These are phyloP conservation scores for Bugula neritina DNA, from an alignment of 2,888 invertebrate genomes.

Conservation along the genomic window DNA sequence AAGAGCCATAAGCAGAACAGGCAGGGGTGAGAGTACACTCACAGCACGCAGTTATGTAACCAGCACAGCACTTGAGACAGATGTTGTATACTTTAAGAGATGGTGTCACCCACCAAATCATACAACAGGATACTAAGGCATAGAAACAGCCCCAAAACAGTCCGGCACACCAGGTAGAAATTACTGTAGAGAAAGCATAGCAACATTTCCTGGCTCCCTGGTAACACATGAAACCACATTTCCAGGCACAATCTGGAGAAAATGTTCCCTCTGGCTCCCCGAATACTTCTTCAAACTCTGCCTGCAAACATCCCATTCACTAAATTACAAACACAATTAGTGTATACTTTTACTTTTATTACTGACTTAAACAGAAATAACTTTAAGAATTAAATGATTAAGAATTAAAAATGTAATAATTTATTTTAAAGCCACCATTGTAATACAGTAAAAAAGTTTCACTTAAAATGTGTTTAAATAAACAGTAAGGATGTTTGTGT, in stretches of 20 bases:
- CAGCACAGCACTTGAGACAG: constrained; percentile 62
- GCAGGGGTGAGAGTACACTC: constrained; percentile 62
- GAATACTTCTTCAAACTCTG: constrained; percentile 35
- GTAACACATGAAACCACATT: constrained; percentile 63
- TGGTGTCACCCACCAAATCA: constrained; percentile 69
- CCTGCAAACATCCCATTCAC: too few species aligned
- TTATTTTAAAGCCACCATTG: too few species aligned
- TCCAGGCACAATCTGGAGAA: constrained; percentile 65
- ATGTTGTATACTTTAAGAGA: constrained; percentile 64
- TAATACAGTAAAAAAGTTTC: too few species aligned
- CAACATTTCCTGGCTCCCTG: constrained; percentile 63
- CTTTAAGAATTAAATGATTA: too few species aligned
- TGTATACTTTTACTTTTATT: too few species aligned
- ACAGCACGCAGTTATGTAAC: constrained; percentile 59
- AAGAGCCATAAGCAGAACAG: constrained; percentile 61
- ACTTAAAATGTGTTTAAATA: too few species aligned
- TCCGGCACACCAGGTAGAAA: constrained; percentile 64
- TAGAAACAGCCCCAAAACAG: constrained; percentile 55
- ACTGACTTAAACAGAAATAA: too few species aligned
- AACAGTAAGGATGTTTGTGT: too few species aligned
- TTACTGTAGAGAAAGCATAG: constrained; percentile 63
- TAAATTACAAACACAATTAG: too few species aligned
- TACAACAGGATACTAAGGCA: constrained; percentile 57
- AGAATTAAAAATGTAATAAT: too few species aligned
- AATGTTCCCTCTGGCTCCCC: constrained; percentile 37